Evolutionary conservation across 2,797 vertebrate genomes (phyloP), one percentile per base, ranked within the genome.

Genomic region (Hozukius guyotensis): DNA sequence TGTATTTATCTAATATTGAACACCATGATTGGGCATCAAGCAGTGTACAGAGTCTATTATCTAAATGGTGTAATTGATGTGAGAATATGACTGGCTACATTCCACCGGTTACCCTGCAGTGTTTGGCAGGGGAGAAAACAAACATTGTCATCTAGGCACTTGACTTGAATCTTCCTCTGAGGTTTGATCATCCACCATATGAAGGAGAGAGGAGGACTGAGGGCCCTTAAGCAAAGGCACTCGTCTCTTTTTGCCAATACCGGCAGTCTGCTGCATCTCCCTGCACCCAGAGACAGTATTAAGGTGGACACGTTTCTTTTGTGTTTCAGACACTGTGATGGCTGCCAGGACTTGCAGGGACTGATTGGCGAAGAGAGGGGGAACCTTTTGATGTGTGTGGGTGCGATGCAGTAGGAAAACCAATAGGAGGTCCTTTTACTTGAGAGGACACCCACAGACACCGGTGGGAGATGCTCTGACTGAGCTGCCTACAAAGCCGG

Each of bases 371-470:
- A 76, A 83, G 70, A 83, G 72, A 85, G 72, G 42, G 77, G 73
- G 65, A 75, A 85, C 83, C 76, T 88, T 89, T 89, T 86, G 59
- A 84, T 86, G 79, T 84, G 88, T 88, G 87, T 91, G 90, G 89
- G 87, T 86, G 72, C 90, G 78, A 85, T 76, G 75, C 72, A 65
- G 69, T 73, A 72, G 64, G 75, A 83, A 87, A 90, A 85, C 82
- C 88, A 87, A 88, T 57, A 77, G 85, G 75, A 87, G 84, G 82
- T 85, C 67, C 67, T 88, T 87, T 80, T 82, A 62, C 85, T 90
- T 82, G 72, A 89, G 87, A 92, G 88, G 91, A 93, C 91, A 91
- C 93, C 86, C 89, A 89, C 89, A 74, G 84, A 84, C 85, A 89
- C 82, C 67, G 64, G 86, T 78, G 92, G 92, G 92, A 94, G 88